Evolutionary conservation across 1,140 invertebrate species (phyloP), one percentile per base, ranked within the genome.

Genomic region (Zaprionus nigranus): DNA sequence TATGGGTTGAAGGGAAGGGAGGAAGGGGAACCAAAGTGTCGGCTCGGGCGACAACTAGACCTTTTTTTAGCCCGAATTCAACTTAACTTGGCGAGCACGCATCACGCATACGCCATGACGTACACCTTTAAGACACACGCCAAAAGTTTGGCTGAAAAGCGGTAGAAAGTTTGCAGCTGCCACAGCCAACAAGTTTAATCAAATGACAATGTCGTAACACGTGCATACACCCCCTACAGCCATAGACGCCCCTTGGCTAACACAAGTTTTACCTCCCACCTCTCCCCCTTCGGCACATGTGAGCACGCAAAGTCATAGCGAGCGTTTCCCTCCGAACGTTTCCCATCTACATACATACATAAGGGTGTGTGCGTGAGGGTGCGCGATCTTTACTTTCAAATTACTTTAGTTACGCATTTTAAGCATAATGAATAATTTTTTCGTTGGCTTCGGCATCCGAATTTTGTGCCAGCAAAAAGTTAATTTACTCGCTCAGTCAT

Each of bases 361-460:
- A 9, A 17, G 40, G 3, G n/a, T 9, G 57, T 26, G 68, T 51
- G 61, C 63, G 73, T 66, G 66, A 60, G 80, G 66, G 64, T 73
- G 67, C 79, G 69, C 65, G 74, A 81, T 71, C 75, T 81, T 75
- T 81, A 73, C 78, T 83, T 87, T 75, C 64, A 84, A 87, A 87
- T 88, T 88, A 73, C 84, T 79, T 87, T 84, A 87, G 84, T 87
- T 87, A 88, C 84, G 81, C 84, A 83, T 88, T 87, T 83, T 84
- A 66, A 58, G 78, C 81, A 88, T 84, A 83, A 84, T 83, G 81
- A 88, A 87, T 88, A 88, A 78, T 71, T 69, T 76, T 69, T 76
- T 65, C 46, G 46, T 51, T 60, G 17, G 13, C 15, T 34, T 71
- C 34, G 24, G 38, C 57, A 71, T 62, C 63, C 57, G 51, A 62